Evolutionary conservation across 2,888 invertebrate species (phyloP).

Genomic region (Diaperis boleti): DNA sequence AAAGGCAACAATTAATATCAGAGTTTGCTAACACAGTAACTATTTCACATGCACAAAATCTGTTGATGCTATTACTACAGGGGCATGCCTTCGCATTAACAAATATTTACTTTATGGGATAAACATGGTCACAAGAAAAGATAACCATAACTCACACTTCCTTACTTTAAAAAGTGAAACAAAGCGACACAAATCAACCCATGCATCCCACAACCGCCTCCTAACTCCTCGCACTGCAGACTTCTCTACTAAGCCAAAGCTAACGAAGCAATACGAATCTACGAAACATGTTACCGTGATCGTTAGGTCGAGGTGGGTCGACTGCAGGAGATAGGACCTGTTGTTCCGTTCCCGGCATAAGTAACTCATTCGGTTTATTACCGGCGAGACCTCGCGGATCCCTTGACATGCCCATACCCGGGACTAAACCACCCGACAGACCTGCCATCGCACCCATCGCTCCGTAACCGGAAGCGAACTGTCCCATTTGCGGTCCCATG

Average conservation of each 20-base stretch:
- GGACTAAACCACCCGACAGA: constrained; percentile 56
- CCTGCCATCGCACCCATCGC: constrained; percentile 66
- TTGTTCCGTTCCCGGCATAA: constrained; percentile 60
- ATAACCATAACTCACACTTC: constrained; percentile 35
- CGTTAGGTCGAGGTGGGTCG: constrained; percentile 63
- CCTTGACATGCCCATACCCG: constrained; percentile 66
- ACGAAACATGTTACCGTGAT: constrained; percentile 64
- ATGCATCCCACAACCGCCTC: constrained; percentile 11
- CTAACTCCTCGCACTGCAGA: constrained; percentile 33
- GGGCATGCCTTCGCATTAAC: no score
- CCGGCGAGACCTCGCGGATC: constrained; percentile 58
- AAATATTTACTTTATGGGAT: no score
- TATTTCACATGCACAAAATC: no score
- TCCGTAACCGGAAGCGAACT: constrained; percentile 67
- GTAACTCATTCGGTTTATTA: constrained; percentile 76
- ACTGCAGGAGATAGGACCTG: constrained; percentile 65
- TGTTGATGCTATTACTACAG: neutral
- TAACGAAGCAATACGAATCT: constrained; percentile 42
- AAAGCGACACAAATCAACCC: constrained; percentile 15
- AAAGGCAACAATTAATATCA: constrained; percentile 47
- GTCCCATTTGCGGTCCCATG: constrained; percentile 67
- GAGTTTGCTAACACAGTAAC: no score
- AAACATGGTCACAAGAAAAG: no score
- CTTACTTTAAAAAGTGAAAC: no score
- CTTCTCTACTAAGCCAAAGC: neutral